Evolutionary conservation across 1,140 invertebrate genomes (phyloP), one percentile per base, ranked within the genome.

Genomic region (Cydia fagiglandana): DNA sequence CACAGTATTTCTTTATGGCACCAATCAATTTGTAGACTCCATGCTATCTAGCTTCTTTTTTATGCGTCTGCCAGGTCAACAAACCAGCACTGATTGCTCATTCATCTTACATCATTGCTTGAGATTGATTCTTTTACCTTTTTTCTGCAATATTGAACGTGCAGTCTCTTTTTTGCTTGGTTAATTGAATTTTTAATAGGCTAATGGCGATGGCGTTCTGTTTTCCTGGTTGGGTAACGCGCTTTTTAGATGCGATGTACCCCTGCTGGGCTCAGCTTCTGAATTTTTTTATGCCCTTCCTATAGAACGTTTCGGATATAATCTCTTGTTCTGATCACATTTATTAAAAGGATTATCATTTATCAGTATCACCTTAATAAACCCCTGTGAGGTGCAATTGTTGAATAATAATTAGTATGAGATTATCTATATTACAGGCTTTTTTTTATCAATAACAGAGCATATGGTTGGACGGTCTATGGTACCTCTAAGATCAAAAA

Each of bases 21-120:
- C 88, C 86, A 92, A 92, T 92, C 90, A 91, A 92, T 92, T 87
- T 89, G 82, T 85, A 88, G 89, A 90, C 89, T 89, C 77, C 76
- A 82, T 91, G 90, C 88, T 90, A 88, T 90, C 84, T 90, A 86
- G 88, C 89, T 91, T 45, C 66, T 34, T 70, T 92, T 92, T 92
- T 92, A 90, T 91, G 83, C 88, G 90, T 92, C 90, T 92, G 88
- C 86, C 84, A 82, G 89, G 89, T 92, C 83, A 87, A 88, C 83
- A 85, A 92, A 89, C 90, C 88, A 87, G 73, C 84, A 84, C 85
- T 88, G 88, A 90, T 91, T 90, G 89, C 88, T 91, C 86, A 92
- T 90, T 91, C 89, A 87, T 90, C 88, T 92, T 92, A 90, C 87
- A 91, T 89, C 89, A 90, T 90, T 91, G 88, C 89, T 91, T 90